phyloP scores from a whole-genome alignment of 2,888 invertebrate genomes.

The Anticlea derivata region DNA sequence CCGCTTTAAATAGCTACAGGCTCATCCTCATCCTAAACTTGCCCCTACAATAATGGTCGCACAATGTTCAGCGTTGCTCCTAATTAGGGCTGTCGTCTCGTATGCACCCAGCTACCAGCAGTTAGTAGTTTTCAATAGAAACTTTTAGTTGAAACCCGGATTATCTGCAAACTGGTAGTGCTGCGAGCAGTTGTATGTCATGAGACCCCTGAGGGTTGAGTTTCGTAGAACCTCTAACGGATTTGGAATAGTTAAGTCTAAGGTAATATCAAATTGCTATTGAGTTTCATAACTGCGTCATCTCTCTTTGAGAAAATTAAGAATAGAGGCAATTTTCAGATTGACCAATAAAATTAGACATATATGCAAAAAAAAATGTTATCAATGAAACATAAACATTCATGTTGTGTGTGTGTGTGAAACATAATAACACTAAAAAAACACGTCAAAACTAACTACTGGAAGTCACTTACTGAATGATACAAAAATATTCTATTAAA shows the following conservation, averaged over 20 bases:
- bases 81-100: conserved; percentile 54
- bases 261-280: no score
- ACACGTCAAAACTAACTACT: not conserved
- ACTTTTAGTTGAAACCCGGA: conserved; percentile 48
- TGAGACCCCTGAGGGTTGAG: not conserved
- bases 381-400: no score
- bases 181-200: conserved; percentile 17
- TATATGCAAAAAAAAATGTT: no score
- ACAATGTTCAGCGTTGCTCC: conserved; percentile 39
- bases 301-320: no score
- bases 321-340: no score
- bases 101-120: conserved; percentile 43
- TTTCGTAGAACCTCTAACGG: not conserved
- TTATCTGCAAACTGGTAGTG: conserved; percentile 34
- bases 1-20: no score
- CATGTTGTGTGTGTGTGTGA: no score
- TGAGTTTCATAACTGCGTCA: no score
- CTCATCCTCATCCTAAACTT: conserved; percentile 4
- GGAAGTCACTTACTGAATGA: not conserved
- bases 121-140: conserved; percentile 52
- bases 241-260: not conserved
- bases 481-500: conserved; percentile 1
- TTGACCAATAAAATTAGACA: no score
- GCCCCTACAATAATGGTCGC: conserved; percentile 9
- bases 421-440: no score